These are phyloP conservation scores for Rapana venosa DNA, from an alignment of 2,888 invertebrate genomes.

Conservation along the genomic window DNA sequence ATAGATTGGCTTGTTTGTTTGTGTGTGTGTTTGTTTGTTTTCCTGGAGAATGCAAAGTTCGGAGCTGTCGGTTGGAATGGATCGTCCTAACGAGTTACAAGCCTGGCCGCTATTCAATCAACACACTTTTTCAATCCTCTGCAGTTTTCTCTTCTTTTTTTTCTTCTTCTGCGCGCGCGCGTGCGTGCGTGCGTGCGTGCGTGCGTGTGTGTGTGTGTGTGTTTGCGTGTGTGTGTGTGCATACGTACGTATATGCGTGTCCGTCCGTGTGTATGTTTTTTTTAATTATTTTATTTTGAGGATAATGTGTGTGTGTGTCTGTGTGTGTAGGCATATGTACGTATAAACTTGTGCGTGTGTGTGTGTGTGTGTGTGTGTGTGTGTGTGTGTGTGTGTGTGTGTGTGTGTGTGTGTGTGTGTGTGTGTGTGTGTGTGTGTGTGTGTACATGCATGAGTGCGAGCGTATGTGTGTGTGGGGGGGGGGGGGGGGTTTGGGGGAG, in stretches of 20 bases:
- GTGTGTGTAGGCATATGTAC: background rate
- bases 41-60: no score
- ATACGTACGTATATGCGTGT: background rate
- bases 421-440: slow-evolving; percentile 18
- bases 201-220: background rate
- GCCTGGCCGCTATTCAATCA: no score
- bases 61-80: no score
- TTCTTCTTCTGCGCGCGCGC: background rate
- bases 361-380: slow-evolving; percentile 24
- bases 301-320: background rate
- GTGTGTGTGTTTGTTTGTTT: no score
- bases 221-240: background rate
- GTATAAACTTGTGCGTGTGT: slow-evolving; percentile 37
- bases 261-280: background rate
- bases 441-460: background rate
- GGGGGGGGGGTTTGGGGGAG: no score
- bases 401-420: background rate
- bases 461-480: background rate
- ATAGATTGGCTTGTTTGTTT: no score
- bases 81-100: no score
- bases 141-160: no score
- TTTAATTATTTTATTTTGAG: no score
- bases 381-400: slow-evolving; percentile 25
- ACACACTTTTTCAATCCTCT: no score
- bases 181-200: background rate